A percentile compares a stretch with the other conserved stretches of the same genome.
Evolutionary conservation across 2,888 invertebrate genomes (phyloP).

Genomic region (Acleris holmiana): DNA sequence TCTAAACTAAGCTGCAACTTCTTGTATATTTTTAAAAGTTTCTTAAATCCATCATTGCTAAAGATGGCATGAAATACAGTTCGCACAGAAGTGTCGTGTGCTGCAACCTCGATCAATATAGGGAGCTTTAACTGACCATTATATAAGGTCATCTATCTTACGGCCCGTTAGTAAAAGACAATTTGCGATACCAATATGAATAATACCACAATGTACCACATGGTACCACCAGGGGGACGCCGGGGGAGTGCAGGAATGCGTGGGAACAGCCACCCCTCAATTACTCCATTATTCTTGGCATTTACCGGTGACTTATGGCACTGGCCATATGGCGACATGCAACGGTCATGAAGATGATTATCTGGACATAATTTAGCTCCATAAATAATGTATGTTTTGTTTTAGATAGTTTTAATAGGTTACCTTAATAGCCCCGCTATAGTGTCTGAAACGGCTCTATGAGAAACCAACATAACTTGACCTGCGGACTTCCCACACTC

Average conservation of each 20-base stretch:
- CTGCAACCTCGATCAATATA: background rate
- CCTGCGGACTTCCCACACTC: too few relatives aligned
- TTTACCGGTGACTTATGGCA: slow-evolving; percentile 78
- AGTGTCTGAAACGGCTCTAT: too few relatives aligned
- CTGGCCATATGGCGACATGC: slow-evolving; percentile 59
- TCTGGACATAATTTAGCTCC: slow-evolving; percentile 10
- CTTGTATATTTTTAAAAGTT: too few relatives aligned
- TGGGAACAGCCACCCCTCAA: slow-evolving; percentile 75
- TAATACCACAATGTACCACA: slow-evolving; percentile 12
- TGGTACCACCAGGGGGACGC: slow-evolving; percentile 33
- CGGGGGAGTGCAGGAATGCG: slow-evolving; percentile 67
- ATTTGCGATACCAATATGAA: slow-evolving; percentile 13
- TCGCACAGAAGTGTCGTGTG: too few relatives aligned
- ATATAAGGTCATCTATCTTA: background rate
- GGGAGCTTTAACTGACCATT: background rate
- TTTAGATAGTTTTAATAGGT: slow-evolving; percentile 2
- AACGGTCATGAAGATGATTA: slow-evolving; percentile 17
- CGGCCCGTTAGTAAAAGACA: slow-evolving; percentile 5
- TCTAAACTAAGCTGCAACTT: too few relatives aligned
- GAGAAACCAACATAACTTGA: too few relatives aligned
- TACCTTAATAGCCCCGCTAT: background rate
- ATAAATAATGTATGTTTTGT: slow-evolving; percentile 1
- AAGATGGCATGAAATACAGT: too few relatives aligned
- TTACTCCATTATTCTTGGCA: slow-evolving; percentile 60
- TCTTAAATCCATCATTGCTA: too few relatives aligned